Evolutionary conservation across 2,888 invertebrate species (phyloP), one percentile per base, ranked within the genome.

Genomic region (Ischnura elegans): DNA sequence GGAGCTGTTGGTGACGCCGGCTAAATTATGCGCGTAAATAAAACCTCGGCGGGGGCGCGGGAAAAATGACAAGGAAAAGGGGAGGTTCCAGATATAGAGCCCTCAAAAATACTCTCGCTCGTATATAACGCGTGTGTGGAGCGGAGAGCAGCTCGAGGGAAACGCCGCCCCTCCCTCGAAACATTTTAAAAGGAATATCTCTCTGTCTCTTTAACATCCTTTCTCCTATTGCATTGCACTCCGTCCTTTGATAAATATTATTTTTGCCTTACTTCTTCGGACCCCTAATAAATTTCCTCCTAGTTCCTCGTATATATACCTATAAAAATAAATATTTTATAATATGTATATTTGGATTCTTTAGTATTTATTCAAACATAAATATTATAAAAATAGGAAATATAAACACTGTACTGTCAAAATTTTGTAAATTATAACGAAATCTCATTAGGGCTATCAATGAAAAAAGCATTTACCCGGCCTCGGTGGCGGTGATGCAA

Each of bases 11-110:
- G 76, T 36, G 76, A 76, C 76, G 76, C 36, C 25, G 76, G 76
- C 29, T 76, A 76, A 76, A 76, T 76, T 76, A 76, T 36, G 76
- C 76, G 36, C 76, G 76, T 76, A 76, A 76, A 76, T 76, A 76
- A 76, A n/a, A 76, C 76, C 36, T 36, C 76, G 2, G 16, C 51
- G 36, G 36, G 16, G 8, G 6, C 76, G 76, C n/a, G 61, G 25
- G 61, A 10, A 19, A n/a, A 51, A 47, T 47, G 47, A 13, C 8
- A 8, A 55, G 55, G 6, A 21, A 21, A 19, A 19, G 61, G 61
- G 61, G 25, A 1, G 25, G 25, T 6, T 76, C 76, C 76, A 76
- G 76, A 36, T 36, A 76, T 76, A 76, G 76, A 76, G 13, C 36
- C 76, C 76, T 29, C n/a, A 76, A 76, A 36, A 76, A 76, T 76